phyloP scores from a whole-genome alignment of 2,888 invertebrate genomes.

The Eurois occulta region DNA sequence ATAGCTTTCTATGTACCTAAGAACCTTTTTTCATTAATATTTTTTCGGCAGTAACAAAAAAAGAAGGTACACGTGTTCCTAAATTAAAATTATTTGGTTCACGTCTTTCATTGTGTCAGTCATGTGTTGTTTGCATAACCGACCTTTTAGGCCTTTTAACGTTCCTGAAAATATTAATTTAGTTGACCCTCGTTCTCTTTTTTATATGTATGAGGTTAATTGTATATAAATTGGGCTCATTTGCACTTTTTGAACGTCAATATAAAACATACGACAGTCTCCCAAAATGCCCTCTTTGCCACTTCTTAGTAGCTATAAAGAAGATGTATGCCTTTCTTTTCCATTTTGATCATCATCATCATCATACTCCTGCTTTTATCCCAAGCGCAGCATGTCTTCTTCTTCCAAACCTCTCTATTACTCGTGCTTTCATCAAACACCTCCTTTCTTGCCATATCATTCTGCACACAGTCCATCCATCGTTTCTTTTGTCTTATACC shows the following conservation, averaged over 20 bases:
- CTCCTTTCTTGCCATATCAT: no score
- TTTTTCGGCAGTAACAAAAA: slow-evolving; percentile 24
- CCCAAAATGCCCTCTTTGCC: not conserved
- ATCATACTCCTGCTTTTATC: not conserved
- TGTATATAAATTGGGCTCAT: not conserved
- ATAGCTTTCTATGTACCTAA: slow-evolving; percentile 20
- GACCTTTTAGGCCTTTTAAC: slow-evolving; percentile 31
- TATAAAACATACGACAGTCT: not conserved
- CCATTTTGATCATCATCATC: not conserved
- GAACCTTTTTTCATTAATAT: slow-evolving; percentile 32
- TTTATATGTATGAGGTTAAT: not conserved
- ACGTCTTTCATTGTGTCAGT: slow-evolving; percentile 45
- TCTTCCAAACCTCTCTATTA: no score
- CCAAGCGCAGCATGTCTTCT: no score
- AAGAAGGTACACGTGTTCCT: slow-evolving; percentile 20
- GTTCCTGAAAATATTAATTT: slow-evolving; percentile 26
- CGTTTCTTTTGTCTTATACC: no score
- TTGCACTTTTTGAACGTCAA: not conserved
- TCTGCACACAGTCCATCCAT: no score
- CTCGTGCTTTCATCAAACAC: no score
- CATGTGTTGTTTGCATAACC: slow-evolving; percentile 38
- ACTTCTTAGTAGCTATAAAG: not conserved
- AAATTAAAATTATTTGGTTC: slow-evolving; percentile 39
- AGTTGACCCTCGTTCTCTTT: slow-evolving; percentile 5
- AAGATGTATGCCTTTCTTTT: not conserved